Evolutionary conservation across 2,888 invertebrate genomes (phyloP).

Genomic region (Brachyptera putata): DNA sequence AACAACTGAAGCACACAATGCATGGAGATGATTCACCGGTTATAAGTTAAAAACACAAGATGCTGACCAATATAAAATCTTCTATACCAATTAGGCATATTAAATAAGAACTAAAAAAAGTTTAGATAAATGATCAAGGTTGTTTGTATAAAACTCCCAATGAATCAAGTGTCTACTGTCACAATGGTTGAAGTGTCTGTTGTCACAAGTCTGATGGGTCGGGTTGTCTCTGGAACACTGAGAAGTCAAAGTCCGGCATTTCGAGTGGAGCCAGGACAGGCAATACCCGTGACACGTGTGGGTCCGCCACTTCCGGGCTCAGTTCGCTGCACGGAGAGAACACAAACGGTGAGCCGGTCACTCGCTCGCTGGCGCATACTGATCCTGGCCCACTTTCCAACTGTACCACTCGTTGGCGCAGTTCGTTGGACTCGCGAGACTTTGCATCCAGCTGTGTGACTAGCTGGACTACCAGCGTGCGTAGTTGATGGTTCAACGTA

Average conservation of each 20-base stretch:
- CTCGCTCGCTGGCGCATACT: slow-evolving; percentile 23
- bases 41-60: too few species aligned
- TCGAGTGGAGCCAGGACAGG: slow-evolving; percentile 57
- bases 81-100: too few species aligned
- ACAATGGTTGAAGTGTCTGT: too few species aligned
- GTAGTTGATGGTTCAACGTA: slow-evolving; percentile 59
- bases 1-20: too few species aligned
- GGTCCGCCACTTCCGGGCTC: slow-evolving; percentile 32
- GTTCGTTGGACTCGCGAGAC: slow-evolving; percentile 57
- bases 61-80: too few species aligned
- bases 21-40: too few species aligned
- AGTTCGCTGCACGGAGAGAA: slow-evolving; percentile 39
- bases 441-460: slow-evolving; percentile 61
- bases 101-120: too few species aligned
- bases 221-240: slow-evolving; percentile 30
- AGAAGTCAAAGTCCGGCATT: slow-evolving; percentile 57
- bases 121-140: too few species aligned
- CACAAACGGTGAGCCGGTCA: slow-evolving; percentile 36
- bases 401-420: slow-evolving; percentile 55
- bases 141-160: too few species aligned
- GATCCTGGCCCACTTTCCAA: slow-evolving; percentile 50
- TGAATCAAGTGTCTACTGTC: too few species aligned
- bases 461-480: slow-evolving; percentile 54
- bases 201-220: too few species aligned
- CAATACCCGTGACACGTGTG: slow-evolving; percentile 39